Conservation (phyloP, 2,113 vertebrate genomes). For the Otocyon megalotis region DNA sequence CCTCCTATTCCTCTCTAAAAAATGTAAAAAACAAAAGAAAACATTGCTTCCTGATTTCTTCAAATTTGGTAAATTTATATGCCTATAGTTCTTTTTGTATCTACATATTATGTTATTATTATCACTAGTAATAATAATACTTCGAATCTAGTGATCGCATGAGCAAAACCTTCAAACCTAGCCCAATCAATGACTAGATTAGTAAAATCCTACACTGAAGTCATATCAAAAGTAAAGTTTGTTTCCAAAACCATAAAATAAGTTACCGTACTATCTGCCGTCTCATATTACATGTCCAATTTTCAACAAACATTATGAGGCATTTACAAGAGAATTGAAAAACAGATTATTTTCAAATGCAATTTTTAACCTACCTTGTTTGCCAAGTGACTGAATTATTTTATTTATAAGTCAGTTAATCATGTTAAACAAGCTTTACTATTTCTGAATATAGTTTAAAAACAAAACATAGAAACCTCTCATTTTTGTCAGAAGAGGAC, state of each 20-base stretch:
- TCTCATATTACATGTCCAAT: neutral
- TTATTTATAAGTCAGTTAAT: slow-evolving; percentile 51
- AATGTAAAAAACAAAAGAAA: neutral
- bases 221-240: neutral
- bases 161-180: neutral
- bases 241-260: neutral
- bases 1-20: too few relatives aligned
- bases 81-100: too few relatives aligned
- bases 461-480: slow-evolving; percentile 56
- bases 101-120: too few relatives aligned
- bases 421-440: neutral
- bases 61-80: too few relatives aligned
- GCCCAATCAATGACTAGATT: neutral
- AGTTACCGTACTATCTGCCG: neutral
- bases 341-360: slow-evolving; percentile 55
- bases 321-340: neutral
- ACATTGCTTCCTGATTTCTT: too few relatives aligned
- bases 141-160: neutral
- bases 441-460: neutral
- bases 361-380: slow-evolving; percentile 60
- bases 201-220: neutral
- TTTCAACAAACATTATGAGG: neutral
- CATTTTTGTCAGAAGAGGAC: slow-evolving; percentile 57
- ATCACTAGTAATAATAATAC: neutral
- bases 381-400: slow-evolving; percentile 54